Conservation (phyloP, 1,140 invertebrate genomes). For the Diachasma alloeum region DNA sequence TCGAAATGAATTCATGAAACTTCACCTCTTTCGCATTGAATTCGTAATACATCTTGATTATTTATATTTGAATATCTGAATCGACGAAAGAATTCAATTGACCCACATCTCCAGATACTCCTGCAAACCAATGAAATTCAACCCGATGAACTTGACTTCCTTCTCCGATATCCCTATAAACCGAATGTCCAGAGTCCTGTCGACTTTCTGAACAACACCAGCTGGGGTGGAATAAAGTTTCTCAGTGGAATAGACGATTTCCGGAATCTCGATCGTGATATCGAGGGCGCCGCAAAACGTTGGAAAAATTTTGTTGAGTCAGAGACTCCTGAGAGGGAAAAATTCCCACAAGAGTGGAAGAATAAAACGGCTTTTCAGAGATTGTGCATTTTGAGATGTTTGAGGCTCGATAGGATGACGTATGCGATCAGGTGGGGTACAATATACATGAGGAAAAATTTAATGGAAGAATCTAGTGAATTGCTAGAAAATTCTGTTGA, state of each 20-base stretch:
- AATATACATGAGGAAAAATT: neutral
- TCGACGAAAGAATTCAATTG: neutral
- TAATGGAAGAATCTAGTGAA: too few relatives aligned
- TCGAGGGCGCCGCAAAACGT: constrained; percentile 88
- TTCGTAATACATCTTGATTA: too few relatives aligned
- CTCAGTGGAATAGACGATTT: constrained; percentile 84
- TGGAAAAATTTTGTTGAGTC: constrained; percentile 94
- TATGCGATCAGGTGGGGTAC: constrained; percentile 67
- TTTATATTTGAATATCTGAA: too few relatives aligned
- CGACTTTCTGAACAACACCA: constrained; percentile 82
- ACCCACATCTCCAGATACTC: constrained; percentile 69
- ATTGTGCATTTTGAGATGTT: constrained; percentile 89
- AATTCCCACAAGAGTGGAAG: constrained; percentile 96
- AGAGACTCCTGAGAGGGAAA: constrained; percentile 91
- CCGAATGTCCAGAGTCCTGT: constrained; percentile 78
- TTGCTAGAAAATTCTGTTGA: neutral
- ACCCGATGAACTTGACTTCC: constrained; percentile 83
- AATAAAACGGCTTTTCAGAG: constrained; percentile 88
- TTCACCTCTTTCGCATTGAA: too few relatives aligned
- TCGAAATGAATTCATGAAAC: too few relatives aligned
- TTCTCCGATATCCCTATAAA: constrained; percentile 80
- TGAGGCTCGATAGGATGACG: constrained; percentile 91
- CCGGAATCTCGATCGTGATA: constrained; percentile 88
- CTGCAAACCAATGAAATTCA: constrained; percentile 74
- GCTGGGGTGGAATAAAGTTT: constrained; percentile 89